A percentile compares a stretch with the other conserved stretches of the same genome.
Conservation (phyloP, 2,888 invertebrate species). For the Tetragonisca angustula region DNA sequence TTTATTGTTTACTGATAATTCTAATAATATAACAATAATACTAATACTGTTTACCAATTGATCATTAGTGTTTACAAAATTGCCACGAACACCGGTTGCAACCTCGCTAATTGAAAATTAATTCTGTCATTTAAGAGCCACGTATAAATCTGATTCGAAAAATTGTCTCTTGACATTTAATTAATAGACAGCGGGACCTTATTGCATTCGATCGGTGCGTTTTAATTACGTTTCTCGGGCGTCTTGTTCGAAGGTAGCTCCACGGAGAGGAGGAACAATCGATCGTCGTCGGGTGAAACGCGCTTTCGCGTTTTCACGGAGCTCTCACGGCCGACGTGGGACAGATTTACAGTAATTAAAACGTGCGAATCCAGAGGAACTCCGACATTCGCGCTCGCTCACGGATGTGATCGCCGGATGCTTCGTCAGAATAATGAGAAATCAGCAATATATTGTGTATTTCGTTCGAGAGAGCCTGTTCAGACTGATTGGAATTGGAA, state of each 20-base stretch:
- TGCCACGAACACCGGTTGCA: too few species aligned
- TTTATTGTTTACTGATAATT: too few species aligned
- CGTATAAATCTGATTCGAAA: too few species aligned
- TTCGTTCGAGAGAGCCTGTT: background rate
- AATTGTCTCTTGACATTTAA: too few species aligned
- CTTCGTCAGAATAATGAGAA: constrained; percentile 68
- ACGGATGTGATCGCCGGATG: constrained; percentile 11
- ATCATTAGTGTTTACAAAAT: too few species aligned
- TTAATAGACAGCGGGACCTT: too few species aligned
- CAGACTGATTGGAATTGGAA: constrained; percentile 3
- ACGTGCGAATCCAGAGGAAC: constrained; percentile 39
- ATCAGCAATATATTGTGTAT: constrained; percentile 62
- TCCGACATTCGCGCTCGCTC: constrained; percentile 13
- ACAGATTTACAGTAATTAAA: constrained; percentile 65
- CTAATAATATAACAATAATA: too few species aligned
- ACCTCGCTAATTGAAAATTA: too few species aligned
- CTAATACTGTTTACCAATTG: too few species aligned
- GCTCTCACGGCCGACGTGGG: constrained; percentile 36
- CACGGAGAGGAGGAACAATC: constrained; percentile 31
- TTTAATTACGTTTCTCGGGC: constrained; percentile 31
- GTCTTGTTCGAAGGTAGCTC: background rate
- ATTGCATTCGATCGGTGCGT: background rate
- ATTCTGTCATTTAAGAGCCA: too few species aligned
- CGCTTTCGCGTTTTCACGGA: constrained; percentile 46
- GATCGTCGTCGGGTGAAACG: constrained; percentile 40